Base-by-base conservation (phyloP, 2,113 vertebrate species). In the Caretta caretta region DNA sequence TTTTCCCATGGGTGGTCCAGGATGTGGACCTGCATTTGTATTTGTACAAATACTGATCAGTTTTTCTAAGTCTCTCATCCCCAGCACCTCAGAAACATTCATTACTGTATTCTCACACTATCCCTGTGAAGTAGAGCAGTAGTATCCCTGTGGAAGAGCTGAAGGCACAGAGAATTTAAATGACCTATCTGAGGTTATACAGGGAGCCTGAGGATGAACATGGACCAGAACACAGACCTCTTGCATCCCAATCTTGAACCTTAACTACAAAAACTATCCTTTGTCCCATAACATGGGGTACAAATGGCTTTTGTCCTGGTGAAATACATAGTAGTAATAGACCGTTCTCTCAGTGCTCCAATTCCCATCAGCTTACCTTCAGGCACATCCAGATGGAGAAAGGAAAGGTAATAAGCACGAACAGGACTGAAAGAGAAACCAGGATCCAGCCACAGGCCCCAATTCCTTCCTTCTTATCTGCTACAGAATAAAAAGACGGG, bases 301-400 rank as follows among this genome's bases (percentile, higher is more conserved):
- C n/a, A 38, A 72, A 72, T 9, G n/a, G 65, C n/a, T 72, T 72
- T 38, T 38, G 31, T 88, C 9, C 72, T 72, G 72, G 72, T n/a
- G 27, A 91, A 69, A 83, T 13, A 51, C 56, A 72, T 57, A 27
- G 81, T 59, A 5, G 10, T 48, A 85, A 65, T 0, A 53, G 2
- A 87, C 3, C 1, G 2, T 54, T 83, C 17, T 48, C 75, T 59
- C 22, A 11, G 14, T 50, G 10, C 6, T 19, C 69, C 75, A 80
- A 0, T 94, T 95, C 35, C 87, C 92, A 80, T 13, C 78, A 84
- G 7, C 6, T 97, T 98, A 99, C 99, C 99, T 99, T 99, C 35
- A 99, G 56, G 95, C 99, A 99, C 72, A 99, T 96, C 98, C 99
- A 99, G 95, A 99, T 96, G 54, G 99, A 99, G 94, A 99, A 0